Conservation (phyloP, 2,113 vertebrate species). For the Oncorhynchus gorbuscha region DNA sequence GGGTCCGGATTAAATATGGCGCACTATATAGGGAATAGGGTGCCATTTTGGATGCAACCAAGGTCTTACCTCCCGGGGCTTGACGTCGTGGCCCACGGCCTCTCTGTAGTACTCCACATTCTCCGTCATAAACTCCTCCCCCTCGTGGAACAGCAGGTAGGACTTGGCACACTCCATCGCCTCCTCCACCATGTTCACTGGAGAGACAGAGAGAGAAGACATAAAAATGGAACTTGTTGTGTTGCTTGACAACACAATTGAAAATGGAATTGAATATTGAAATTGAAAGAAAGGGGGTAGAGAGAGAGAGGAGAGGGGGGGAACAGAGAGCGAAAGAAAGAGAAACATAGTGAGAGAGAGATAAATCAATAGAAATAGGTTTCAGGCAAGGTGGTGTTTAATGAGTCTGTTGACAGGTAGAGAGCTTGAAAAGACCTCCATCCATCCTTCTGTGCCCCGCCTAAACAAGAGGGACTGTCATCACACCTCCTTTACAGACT, state of each 20-base stretch:
- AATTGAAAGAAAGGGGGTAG: background rate
- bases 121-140: conserved; percentile 84
- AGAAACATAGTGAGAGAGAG: no score
- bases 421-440: background rate
- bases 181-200: conserved; percentile 79
- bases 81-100: conserved; percentile 65
- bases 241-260: no score
- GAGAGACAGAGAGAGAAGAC: conserved; percentile 8
- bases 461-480: background rate
- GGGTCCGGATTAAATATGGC: no score
- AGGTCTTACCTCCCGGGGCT: conserved; percentile 68
- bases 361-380: no score
- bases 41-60: background rate
- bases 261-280: no score
- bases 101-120: conserved; percentile 83
- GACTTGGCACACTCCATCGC: conserved; percentile 84
- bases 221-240: background rate
- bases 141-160: conserved; percentile 88
- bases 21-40: no score
- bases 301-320: background rate
- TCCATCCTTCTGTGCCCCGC: background rate
- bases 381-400: no score
- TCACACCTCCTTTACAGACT: background rate
- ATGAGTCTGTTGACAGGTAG: background rate
- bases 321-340: no score